Conservation (phyloP, 2,113 vertebrate species). For the Typhlomys cinereus region DNA sequence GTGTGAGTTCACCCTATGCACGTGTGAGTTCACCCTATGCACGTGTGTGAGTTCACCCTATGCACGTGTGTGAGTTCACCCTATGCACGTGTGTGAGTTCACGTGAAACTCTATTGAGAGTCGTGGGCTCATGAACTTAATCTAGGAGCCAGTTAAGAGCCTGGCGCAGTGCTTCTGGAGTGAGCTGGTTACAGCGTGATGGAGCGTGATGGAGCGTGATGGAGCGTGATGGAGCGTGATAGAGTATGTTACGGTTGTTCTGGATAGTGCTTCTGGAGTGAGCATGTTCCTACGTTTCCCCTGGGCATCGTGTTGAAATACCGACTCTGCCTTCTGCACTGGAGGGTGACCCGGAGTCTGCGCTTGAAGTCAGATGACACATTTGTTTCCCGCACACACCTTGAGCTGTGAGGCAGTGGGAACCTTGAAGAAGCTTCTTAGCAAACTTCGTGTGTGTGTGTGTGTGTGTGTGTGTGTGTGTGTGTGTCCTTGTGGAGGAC, state of each 20-base stretch:
- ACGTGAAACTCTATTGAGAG: neutral
- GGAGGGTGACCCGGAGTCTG: no score
- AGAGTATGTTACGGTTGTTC: no score
- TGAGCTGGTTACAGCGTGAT: neutral
- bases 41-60: no score
- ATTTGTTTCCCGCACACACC: neutral
- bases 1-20: no score
- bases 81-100: no score
- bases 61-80: no score
- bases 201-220: no score
- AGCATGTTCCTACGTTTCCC: neutral
- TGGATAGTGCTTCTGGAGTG: slow-evolving; percentile 1
- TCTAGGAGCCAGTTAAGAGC: neutral
- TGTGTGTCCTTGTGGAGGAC: neutral
- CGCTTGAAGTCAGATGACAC: no score
- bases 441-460: neutral
- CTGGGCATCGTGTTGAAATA: neutral
- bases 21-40: no score
- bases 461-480: neutral
- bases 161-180: neutral
- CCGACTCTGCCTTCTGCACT: slow-evolving; percentile 30
- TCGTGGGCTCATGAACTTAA: slow-evolving; percentile 18
- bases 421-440: neutral
- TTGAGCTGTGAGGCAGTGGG: neutral
- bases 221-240: no score